Percentiles rank a stretch among this genome's conserved stretches.
These are phyloP conservation scores for Diaperis boleti DNA, from an alignment of 2,888 invertebrate species.

Conservation along the genomic window DNA sequence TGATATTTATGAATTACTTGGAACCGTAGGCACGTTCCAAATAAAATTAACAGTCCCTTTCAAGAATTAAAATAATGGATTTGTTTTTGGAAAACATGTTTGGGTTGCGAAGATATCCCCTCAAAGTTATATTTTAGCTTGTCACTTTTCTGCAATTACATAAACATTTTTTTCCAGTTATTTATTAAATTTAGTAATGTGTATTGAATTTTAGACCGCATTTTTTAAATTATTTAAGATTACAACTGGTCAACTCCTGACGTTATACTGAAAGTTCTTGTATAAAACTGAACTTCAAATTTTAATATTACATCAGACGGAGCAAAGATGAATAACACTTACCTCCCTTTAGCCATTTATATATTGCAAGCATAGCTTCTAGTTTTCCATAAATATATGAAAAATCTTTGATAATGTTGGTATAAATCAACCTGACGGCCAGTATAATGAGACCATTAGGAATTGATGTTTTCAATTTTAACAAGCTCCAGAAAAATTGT, in stretches of 20 bases:
- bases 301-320: background rate
- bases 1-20: conserved; percentile 33
- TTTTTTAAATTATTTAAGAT: too few relatives aligned
- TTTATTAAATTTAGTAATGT: too few relatives aligned
- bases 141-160: too few relatives aligned
- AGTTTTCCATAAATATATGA: conserved; percentile 13
- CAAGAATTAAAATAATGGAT: too few relatives aligned
- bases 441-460: conserved; percentile 8
- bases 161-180: too few relatives aligned
- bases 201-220: too few relatives aligned
- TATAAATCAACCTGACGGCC: conserved; percentile 25
- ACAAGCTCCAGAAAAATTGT: background rate
- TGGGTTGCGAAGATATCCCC: too few relatives aligned
- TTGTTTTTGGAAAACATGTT: too few relatives aligned
- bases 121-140: too few relatives aligned
- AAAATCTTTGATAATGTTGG: conserved; percentile 7
- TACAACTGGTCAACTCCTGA: too few relatives aligned
- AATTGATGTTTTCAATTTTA: conserved; percentile 8
- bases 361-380: conserved; percentile 3
- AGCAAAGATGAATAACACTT: conserved; percentile 9
- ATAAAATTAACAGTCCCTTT: too few relatives aligned
- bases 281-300: conserved; percentile 1
- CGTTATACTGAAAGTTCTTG: too few relatives aligned
- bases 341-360: conserved; percentile 7
- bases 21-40: conserved; percentile 12